These are phyloP conservation scores for Forbesichthys papilliferus DNA, from an alignment of 2,113 vertebrate genomes.

Conservation along the genomic window DNA sequence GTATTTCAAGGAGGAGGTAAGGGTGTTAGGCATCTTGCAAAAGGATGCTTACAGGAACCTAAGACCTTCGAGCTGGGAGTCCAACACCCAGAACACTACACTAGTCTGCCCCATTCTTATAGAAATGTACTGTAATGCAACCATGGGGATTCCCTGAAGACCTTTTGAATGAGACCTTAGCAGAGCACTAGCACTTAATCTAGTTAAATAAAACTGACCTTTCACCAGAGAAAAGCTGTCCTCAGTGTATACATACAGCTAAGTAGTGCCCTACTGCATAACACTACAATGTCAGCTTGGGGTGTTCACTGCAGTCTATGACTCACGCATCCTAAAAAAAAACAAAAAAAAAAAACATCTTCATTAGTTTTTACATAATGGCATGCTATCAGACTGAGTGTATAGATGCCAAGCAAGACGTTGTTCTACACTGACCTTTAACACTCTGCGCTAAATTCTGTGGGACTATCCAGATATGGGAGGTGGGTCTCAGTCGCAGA, in stretches of 20 bases:
- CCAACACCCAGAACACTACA: no score
- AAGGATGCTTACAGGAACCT: no score
- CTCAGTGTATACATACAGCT: constrained; percentile 49
- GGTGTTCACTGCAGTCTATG: constrained; percentile 38
- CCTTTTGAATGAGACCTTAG: not conserved
- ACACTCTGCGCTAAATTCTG: no score
- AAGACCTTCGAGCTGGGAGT: no score
- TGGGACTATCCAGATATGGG: no score
- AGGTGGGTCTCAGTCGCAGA: no score
- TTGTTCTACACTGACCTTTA: constrained; percentile 26
- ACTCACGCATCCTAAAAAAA: constrained; percentile 49
- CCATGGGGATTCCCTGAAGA: not conserved
- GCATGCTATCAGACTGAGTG: not conserved
- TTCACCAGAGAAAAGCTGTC: constrained; percentile 37
- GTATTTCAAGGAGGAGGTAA: no score
- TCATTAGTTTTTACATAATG: constrained; percentile 49
- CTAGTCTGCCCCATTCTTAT: no score
- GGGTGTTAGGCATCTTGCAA: no score
- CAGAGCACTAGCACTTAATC: constrained; percentile 4
- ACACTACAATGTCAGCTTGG: constrained; percentile 39
- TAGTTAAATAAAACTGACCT: constrained; percentile 68
- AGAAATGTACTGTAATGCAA: no score
- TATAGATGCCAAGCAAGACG: constrained; percentile 29
- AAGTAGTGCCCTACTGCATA: constrained; percentile 45
- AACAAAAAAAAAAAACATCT: not conserved